Base-by-base conservation (phyloP, 2,113 vertebrate genomes). In the Dromas ardeola region DNA sequence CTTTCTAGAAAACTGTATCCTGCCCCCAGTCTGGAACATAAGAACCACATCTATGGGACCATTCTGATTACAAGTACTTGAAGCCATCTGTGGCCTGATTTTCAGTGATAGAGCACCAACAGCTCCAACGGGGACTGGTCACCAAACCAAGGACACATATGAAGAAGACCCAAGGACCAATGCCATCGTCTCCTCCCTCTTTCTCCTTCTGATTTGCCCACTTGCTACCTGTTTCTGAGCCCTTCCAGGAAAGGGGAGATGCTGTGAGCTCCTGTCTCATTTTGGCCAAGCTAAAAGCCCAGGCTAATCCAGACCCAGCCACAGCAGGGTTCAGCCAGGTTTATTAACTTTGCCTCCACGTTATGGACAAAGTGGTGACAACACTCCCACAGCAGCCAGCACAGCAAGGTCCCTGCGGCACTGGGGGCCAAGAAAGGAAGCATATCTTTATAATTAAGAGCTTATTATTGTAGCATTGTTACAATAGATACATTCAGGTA, bases 381-480 rank as follows among this genome's bases (percentile, higher is more conserved):
- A 17, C 17, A 21, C 1, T 47, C 20, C 26, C 36, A 73, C 30
- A 70, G 23, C 36, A 86, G 20, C 47, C 3, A 42, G n/a, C 7
- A 59, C 40, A 74, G 29, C 55, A 61, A 40, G 7, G 47, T 34
- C 14, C 15, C 36, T 74, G 63, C 4, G 23, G 15, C 23, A 5
- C n/a, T 26, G 38, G 5, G 10, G 30, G 13, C 16, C 47, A 26
- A 32, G 8, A 81, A 15, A 58, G 10, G 52, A 59, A 47, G 8
- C 1, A 11, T 34, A 53, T 13, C 6, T 4, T 50, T n/a, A 2
- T 0, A 18, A 7, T 9, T 36, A 32, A 61, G 19, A 42, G 22
- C 6, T 56, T 17, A 32, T 7, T 34, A 5, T 59, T 26, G 14
- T 32, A 15, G 3, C 22, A 15, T 22, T 63, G 9, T 88, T 80